These are phyloP conservation scores for Eciton burchellii DNA, from an alignment of 1,140 invertebrate genomes.

Conservation along the genomic window DNA sequence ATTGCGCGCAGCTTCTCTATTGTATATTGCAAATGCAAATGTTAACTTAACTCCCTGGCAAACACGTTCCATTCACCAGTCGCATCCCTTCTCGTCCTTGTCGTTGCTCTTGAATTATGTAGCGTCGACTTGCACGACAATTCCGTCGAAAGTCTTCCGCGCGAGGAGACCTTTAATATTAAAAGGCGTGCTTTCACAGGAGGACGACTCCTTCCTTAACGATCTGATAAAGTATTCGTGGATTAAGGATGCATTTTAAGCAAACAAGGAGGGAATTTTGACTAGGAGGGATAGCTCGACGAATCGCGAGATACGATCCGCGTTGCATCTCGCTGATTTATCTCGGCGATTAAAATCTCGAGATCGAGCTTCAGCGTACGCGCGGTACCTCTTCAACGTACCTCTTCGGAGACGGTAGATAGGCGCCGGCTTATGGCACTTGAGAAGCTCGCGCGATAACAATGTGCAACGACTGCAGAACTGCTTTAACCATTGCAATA, in stretches of 20 bases:
- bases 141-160: neutral
- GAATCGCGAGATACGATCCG: too few species aligned
- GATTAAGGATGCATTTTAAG: constrained; percentile 8
- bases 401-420: neutral
- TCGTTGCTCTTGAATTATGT: too few species aligned
- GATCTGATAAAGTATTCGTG: neutral
- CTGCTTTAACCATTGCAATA: neutral
- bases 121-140: neutral
- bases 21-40: constrained; percentile 43
- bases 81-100: neutral
- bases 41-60: constrained; percentile 38
- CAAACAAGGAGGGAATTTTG: neutral
- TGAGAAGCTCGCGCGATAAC: neutral
- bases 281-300: too few species aligned
- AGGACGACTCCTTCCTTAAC: neutral
- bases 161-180: neutral
- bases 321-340: too few species aligned
- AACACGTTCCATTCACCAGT: constrained; percentile 14
- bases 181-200: neutral
- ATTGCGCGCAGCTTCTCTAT: constrained; percentile 6
- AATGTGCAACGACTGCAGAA: neutral
- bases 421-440: neutral
- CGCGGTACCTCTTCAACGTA: too few species aligned
- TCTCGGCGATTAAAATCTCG: neutral
- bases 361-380: neutral